Evolutionary conservation across 92 coral and sea anemone genomes (phyloP).

Genomic region (Siderastrea radians): DNA sequence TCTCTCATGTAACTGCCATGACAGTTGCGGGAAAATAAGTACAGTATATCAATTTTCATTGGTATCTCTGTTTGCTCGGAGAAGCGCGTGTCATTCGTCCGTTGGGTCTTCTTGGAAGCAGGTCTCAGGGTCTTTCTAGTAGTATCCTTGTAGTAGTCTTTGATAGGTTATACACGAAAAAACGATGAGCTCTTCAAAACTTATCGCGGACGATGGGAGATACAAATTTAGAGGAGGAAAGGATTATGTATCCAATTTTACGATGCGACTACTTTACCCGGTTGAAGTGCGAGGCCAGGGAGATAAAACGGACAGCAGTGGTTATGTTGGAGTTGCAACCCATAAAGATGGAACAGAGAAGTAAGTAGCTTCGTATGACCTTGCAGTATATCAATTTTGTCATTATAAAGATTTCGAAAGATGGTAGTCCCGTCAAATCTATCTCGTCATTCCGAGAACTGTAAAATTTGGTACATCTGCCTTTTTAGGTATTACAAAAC

Average conservation of each 20-base stretch:
- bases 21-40: no score
- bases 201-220: no score
- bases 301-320: slow-evolving; percentile 15
- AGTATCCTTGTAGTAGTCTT: no score
- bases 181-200: no score
- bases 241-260: slow-evolving; percentile 37
- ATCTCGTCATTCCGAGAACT: neutral
- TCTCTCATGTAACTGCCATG: no score
- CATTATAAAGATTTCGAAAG: neutral
- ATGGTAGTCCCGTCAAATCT: neutral
- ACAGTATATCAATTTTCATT: no score
- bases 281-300: slow-evolving; percentile 36
- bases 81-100: no score
- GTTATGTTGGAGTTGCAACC: slow-evolving; percentile 41
- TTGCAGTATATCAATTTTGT: neutral
- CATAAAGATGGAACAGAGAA: slow-evolving; percentile 50
- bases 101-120: no score
- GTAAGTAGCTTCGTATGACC: neutral
- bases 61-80: no score
- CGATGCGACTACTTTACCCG: slow-evolving; percentile 33
- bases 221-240: neutral
- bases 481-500: no score
- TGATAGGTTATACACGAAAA: no score
- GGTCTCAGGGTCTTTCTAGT: no score
- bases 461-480: neutral